Evolutionary conservation across 2,888 invertebrate species (phyloP), one percentile per base, ranked within the genome.

Genomic region (Smittia aterrima): DNA sequence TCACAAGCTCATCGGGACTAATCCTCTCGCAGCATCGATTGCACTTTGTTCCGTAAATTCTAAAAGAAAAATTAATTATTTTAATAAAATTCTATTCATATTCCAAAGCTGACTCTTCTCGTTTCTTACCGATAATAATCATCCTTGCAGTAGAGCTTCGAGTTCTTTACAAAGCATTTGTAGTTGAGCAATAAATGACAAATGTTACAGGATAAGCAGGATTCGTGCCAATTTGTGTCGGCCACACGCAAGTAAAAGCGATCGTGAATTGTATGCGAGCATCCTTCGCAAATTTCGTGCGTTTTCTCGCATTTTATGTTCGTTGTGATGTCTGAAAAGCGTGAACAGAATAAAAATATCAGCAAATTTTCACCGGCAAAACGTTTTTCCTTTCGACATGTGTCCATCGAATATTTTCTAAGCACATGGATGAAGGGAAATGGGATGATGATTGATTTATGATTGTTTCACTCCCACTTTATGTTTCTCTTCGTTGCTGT

Each of bases 181-280:
- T 95, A 93, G 74, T 91, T 90, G 75, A 99, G 89, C 20, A 92
- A 92, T 75, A 91, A 87, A 76, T 95, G 93, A 82, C 99, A 99
- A 76, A 95, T 95, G 80, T 92, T 91, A 85, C 99, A 99, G 79
- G 92, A 91, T 76, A 99, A 89, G 84, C 99, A 99, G 81, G 92
- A 92, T 81, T 97, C 96, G 85, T 98, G 98, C 92, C 96, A 98
- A 80, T 93, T 94, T 75, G 94, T 87, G 79, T 97, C 96, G 68
- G 93, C 92, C 66, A 98, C 96, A 80, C 96, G 88, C 91, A 97
- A 93, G 80, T 98, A 88, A 85, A 94, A 98, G 75, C 96, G 89
- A 85, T 98, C 98, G 81, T 93, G 90, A 79, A 98, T 98, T 84
- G 94, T 93, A 81, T 92, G 92, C 16, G 95, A 93, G 84, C 98